A percentile compares a stretch with the other conserved stretches of the same genome.
Evolutionary conservation across 2,113 vertebrate genomes (phyloP).

Genomic region (Takifugu flavidus): DNA sequence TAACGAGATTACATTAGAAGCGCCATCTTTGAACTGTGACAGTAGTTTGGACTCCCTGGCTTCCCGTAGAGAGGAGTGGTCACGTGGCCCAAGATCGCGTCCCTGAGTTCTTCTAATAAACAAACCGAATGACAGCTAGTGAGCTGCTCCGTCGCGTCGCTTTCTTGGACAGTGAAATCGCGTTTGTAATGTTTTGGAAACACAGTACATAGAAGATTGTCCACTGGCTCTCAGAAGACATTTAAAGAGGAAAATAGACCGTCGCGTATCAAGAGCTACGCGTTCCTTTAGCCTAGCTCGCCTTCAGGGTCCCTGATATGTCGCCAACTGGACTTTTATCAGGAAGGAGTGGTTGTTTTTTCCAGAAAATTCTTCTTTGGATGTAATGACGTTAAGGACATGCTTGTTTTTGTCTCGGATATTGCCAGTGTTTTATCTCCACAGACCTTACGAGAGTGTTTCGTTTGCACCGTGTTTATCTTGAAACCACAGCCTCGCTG

Average conservation of each 20-base stretch:
- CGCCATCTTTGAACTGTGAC: neutral
- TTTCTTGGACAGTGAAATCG: neutral
- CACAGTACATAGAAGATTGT: neutral
- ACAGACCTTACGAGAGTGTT: neutral
- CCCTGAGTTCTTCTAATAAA: slow-evolving; percentile 61
- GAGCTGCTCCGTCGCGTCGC: neutral
- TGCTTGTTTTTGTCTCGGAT: neutral
- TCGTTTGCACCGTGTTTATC: slow-evolving; percentile 38
- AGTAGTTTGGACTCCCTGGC: slow-evolving; percentile 26
- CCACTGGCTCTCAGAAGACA: neutral
- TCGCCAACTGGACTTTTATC: neutral
- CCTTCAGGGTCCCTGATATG: slow-evolving; percentile 3
- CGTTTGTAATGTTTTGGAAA: slow-evolving; percentile 3
- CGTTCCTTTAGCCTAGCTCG: slow-evolving; percentile 46
- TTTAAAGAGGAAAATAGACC: neutral
- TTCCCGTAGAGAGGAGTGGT: slow-evolving; percentile 58
- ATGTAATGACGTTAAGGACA: neutral
- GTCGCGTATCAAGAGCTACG: neutral
- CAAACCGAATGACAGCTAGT: slow-evolving; percentile 66
- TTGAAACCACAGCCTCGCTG: slow-evolving; percentile 31
- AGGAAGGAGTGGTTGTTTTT: slow-evolving; percentile 30
- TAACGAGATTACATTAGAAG: neutral
- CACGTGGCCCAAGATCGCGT: slow-evolving; percentile 58
- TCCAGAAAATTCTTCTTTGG: neutral
- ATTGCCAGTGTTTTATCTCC: neutral